phyloP scores from a whole-genome alignment of 2,888 invertebrate species.

The Cerastis rubricosa region DNA sequence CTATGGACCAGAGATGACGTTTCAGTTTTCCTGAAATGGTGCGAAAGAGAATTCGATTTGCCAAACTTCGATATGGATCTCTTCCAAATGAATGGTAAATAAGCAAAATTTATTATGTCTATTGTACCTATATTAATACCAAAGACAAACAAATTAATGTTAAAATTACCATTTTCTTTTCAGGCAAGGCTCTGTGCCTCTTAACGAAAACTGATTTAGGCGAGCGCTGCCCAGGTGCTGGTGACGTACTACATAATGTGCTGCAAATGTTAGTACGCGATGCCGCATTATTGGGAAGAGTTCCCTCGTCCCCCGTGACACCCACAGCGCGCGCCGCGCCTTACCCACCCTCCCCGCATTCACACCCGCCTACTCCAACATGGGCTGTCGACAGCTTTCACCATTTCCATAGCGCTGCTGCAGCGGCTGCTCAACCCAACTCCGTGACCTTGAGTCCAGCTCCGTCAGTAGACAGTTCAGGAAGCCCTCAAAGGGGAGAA shows the following conservation, averaged over 20 bases:
- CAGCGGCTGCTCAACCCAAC: conserved; percentile 93
- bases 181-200: conserved; percentile 97
- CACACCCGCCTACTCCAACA: conserved; percentile 95
- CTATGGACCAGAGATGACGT: conserved; percentile 98
- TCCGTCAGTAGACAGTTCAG: conserved; percentile 96
- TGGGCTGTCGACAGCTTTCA: conserved; percentile 92
- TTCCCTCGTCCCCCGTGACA: conserved; percentile 95
- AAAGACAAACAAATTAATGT: background rate
- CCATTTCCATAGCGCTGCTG: conserved; percentile 93
- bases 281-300: conserved; percentile 94
- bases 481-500: conserved; percentile 95
- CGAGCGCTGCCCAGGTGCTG: conserved; percentile 97
- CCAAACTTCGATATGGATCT: conserved; percentile 97
- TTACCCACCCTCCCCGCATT: conserved; percentile 95
- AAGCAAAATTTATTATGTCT: conserved; percentile 13
- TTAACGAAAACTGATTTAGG: conserved; percentile 97
- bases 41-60: conserved; percentile 97
- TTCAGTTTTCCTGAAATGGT: conserved; percentile 96
- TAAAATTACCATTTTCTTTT: conserved; percentile 57
- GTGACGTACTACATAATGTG: conserved; percentile 98
- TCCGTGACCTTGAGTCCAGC: conserved; percentile 98
- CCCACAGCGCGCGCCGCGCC: conserved; percentile 93
- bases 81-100: conserved; percentile 98
- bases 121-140: too few relatives aligned
- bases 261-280: conserved; percentile 96